Evolutionary conservation across 2,888 invertebrate species (phyloP), one percentile per base, ranked within the genome.

Genomic region (Syrista parreyssii): DNA sequence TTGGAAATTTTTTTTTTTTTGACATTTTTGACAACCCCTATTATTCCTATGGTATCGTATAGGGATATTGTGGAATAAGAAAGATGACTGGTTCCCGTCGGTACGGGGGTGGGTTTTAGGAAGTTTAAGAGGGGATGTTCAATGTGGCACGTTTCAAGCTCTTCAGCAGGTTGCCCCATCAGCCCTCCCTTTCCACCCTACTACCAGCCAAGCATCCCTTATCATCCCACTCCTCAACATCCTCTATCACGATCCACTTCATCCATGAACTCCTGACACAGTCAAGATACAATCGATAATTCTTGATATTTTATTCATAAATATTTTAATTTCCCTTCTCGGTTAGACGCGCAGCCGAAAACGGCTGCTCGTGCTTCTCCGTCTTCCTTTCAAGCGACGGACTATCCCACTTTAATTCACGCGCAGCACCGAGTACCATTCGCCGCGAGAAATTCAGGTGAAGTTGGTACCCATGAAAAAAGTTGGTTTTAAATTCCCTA

Each of bases 251-350:
- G 71, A 73, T 79, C 79, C 81, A 82, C 84, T 82, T 84, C 81
- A 84, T 79, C 83, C 79, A 80, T 83, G 82, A 84, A 83, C 86
- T 81, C 80, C 79, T 86, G 86, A 84, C 86, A 86, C 83, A 80
- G 81, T 84, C 82, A 81, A 84, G 82, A 83, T 82, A 78, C 79
- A 82, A 86, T 87, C 86, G 85, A 87, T 87, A 85, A 81, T 84
- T 75, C 85, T 82, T 77, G 81, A 87, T 83, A 80, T 81, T 81
- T 82, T 84, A 83, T 81, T 84, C 83, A 80, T 82, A 86, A 85
- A 86, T 84, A 85, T 84, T 85, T 84, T 82, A 83, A 85, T 84
- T 84, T 82, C 77, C 76, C 74, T 71, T 68, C 12, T 31, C 74
- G 68, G 12, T 71, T 12, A 15, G 23, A 30, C 55, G 15, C 1